A percentile compares a stretch with the other conserved stretches of the same genome.
Evolutionary conservation across 1,140 invertebrate genomes (phyloP).

Genomic region (Ruditapes philippinarum): DNA sequence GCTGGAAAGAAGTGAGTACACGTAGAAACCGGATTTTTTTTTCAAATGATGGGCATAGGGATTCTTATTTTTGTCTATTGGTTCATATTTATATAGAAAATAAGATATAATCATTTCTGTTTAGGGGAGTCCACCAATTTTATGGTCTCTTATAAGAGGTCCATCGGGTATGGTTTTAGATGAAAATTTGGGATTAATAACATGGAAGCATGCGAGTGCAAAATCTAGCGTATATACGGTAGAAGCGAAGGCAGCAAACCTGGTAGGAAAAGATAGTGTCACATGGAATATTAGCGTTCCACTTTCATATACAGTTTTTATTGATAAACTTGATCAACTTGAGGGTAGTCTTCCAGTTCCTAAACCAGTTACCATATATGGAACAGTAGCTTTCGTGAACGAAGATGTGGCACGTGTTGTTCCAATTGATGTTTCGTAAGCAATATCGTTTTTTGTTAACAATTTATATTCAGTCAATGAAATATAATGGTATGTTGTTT

Average conservation of each 20-base stretch:
- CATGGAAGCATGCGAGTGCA: slow-evolving; percentile 60
- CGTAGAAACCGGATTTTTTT: too few species aligned
- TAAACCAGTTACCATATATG: slow-evolving; percentile 55
- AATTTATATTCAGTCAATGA: too few species aligned
- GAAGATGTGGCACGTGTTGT: neutral
- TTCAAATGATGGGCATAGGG: too few species aligned
- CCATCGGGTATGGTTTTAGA: slow-evolving; percentile 66
- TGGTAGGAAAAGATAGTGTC: slow-evolving; percentile 34
- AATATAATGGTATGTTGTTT: too few species aligned
- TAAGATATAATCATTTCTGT: neutral
- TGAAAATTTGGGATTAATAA: slow-evolving; percentile 33
- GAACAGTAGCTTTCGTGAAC: slow-evolving; percentile 54
- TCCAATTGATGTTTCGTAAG: slow-evolving; percentile 59
- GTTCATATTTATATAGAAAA: too few species aligned
- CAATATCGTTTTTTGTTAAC: neutral
- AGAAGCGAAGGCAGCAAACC: slow-evolving; percentile 55
- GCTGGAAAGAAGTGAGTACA: too few species aligned
- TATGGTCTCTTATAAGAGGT: slow-evolving; percentile 54
- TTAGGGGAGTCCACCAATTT: slow-evolving; percentile 67
- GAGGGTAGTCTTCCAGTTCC: slow-evolving; percentile 55
- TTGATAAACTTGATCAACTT: slow-evolving; percentile 56
- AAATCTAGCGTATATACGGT: slow-evolving; percentile 39
- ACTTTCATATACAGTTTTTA: slow-evolving; percentile 54
- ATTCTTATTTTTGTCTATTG: too few species aligned
- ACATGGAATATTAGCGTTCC: slow-evolving; percentile 65